Evolutionary conservation across 2,797 vertebrate genomes (phyloP).

Genomic region (Zalophus californianus): DNA sequence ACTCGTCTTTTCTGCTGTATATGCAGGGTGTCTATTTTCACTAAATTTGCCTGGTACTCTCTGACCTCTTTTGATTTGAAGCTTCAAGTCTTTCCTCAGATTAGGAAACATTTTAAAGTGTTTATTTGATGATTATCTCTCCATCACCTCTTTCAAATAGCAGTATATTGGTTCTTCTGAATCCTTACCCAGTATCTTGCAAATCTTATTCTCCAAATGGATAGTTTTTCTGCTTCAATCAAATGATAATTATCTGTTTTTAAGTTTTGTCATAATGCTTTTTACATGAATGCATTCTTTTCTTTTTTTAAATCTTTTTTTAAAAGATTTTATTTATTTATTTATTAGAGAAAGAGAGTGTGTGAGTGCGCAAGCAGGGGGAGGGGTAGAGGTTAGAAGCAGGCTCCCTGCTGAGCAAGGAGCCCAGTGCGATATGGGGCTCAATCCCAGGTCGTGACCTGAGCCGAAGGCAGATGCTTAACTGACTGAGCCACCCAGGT

Average conservation of each 20-base stretch:
- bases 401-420: too few species aligned
- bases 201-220: not conserved
- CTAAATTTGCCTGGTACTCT: not conserved
- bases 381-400: too few species aligned
- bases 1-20: not conserved
- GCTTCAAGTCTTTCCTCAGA: not conserved
- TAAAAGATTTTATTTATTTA: too few species aligned
- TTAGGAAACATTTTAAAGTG: not conserved
- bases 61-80: slow-evolving; percentile 27
- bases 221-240: not conserved
- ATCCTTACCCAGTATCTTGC: not conserved
- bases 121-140: slow-evolving; percentile 5
- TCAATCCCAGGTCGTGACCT: too few species aligned
- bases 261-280: not conserved
- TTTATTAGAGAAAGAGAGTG: too few species aligned
- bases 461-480: too few species aligned
- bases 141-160: not conserved
- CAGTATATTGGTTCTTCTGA: not conserved
- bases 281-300: not conserved
- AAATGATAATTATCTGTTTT: not conserved
- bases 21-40: slow-evolving; percentile 41
- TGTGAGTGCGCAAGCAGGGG: too few species aligned
- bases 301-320: not conserved
- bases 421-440: too few species aligned
- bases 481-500: too few species aligned